These are phyloP conservation scores for Dascillus cervinus DNA, from an alignment of 2,888 invertebrate genomes.

Conservation along the genomic window DNA sequence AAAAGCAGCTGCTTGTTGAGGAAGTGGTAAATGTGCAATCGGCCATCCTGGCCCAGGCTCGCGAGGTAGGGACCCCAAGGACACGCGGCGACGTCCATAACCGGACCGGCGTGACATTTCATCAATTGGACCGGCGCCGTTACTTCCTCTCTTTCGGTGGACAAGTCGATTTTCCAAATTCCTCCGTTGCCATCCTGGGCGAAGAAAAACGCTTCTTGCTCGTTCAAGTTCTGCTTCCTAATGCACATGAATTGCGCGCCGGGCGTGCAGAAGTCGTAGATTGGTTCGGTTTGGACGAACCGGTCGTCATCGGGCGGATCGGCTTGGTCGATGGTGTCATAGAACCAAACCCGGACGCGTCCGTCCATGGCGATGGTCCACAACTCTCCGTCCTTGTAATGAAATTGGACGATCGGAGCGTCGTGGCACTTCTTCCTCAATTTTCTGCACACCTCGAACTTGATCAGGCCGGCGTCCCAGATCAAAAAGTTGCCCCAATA, in stretches of 20 bases:
- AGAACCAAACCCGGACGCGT: constrained; percentile 78
- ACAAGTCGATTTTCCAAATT: constrained; percentile 65
- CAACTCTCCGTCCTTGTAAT: constrained; percentile 36
- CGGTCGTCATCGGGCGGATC: constrained; percentile 75
- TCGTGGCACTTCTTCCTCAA: constrained; percentile 67
- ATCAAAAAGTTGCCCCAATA: constrained; percentile 88
- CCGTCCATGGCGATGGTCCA: constrained; percentile 60
- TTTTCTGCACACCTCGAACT: constrained; percentile 70
- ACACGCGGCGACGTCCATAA: constrained; percentile 61
- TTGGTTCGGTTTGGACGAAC: constrained; percentile 75
- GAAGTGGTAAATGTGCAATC: constrained; percentile 67
- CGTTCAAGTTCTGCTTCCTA: constrained; percentile 41
- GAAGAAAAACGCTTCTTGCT: constrained; percentile 51
- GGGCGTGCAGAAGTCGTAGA: constrained; percentile 65
- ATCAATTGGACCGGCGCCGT: constrained; percentile 46
- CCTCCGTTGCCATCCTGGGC: constrained; percentile 87
- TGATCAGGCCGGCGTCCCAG: constrained; percentile 87
- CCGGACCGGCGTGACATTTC: constrained; percentile 68
- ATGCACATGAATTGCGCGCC: constrained; percentile 47
- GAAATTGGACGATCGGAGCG: constrained; percentile 63
- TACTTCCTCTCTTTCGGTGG: constrained; percentile 43
- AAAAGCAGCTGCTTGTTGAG: constrained; percentile 50
- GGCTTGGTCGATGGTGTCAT: constrained; percentile 83
- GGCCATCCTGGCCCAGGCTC: constrained; percentile 66
- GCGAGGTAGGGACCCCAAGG: constrained; percentile 63